Conservation (phyloP, 2,888 invertebrate genomes). For the Dexiosoma caninum region DNA sequence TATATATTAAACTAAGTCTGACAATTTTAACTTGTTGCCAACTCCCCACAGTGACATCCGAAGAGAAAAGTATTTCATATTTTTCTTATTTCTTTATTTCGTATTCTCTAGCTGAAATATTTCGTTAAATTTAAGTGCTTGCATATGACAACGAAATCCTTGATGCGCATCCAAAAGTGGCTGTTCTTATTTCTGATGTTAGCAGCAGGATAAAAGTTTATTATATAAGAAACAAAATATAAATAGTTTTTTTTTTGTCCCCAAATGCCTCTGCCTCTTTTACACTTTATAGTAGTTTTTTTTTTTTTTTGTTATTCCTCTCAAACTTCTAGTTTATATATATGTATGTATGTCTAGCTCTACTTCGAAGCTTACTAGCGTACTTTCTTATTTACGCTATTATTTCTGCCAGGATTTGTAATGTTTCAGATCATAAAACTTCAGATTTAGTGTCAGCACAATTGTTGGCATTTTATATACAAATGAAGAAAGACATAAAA, state of each 20-base stretch:
- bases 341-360: background rate
- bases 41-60: conserved; percentile 37
- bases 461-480: conserved; percentile 51
- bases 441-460: conserved; percentile 62
- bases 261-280: conserved; percentile 3
- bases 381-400: conserved; percentile 36
- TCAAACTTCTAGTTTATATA: conserved; percentile 16
- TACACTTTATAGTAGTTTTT: conserved; percentile 5
- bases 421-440: conserved; percentile 62
- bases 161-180: conserved; percentile 50
- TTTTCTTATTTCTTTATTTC: background rate
- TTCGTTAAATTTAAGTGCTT: conserved; percentile 15
- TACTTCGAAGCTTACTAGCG: conserved; percentile 34
- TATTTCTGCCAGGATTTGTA: conserved; percentile 55
- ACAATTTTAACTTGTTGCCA: background rate
- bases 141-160: conserved; percentile 23
- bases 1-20: background rate
- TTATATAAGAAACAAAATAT: conserved; percentile 16
- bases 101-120: conserved; percentile 10
- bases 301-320: conserved; percentile 1
- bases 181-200: conserved; percentile 33
- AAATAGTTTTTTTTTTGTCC: background rate
- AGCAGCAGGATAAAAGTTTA: conserved; percentile 35
- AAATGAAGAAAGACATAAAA: conserved; percentile 20
- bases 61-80: background rate